Conservation (phyloP, 92 coral and sea anemone genomes). For the Epizoanthus ramosus region DNA sequence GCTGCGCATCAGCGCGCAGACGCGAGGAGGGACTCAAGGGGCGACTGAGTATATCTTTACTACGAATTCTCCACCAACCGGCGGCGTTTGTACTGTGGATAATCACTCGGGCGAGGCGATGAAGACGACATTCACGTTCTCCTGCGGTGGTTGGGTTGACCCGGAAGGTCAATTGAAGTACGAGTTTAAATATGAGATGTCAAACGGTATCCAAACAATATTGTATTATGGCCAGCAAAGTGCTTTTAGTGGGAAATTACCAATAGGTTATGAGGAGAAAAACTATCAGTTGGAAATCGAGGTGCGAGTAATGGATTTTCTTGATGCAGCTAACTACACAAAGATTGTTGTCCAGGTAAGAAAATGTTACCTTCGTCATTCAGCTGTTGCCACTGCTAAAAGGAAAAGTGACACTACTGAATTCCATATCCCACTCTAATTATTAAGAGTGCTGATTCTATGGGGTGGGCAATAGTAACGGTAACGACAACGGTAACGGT, state of each 20-base stretch:
- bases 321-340: conserved; percentile 59
- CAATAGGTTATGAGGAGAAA: conserved; percentile 53
- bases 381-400: too few relatives aligned
- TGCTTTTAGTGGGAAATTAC: conserved; percentile 39
- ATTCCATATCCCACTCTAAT: too few relatives aligned
- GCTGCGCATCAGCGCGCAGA: conserved; percentile 36
- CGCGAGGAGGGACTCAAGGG: conserved; percentile 50
- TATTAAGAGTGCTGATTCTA: too few relatives aligned
- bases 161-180: conserved; percentile 59
- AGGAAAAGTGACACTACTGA: too few relatives aligned
- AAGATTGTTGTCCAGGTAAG: conserved; percentile 59
- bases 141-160: conserved; percentile 68
- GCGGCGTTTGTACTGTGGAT: conserved; percentile 53
- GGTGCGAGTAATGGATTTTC: conserved; percentile 56
- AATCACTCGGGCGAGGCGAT: conserved; percentile 63
- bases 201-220: conserved; percentile 33
- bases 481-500: too few relatives aligned
- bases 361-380: background rate
- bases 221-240: conserved; percentile 47
- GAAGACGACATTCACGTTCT: conserved; percentile 57
- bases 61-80: conserved; percentile 59
- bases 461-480: too few relatives aligned
- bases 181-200: conserved; percentile 60
- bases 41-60: conserved; percentile 53
- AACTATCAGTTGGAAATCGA: conserved; percentile 39